phyloP scores from a whole-genome alignment of 1,140 invertebrate species.

The Drosophila serrata region DNA sequence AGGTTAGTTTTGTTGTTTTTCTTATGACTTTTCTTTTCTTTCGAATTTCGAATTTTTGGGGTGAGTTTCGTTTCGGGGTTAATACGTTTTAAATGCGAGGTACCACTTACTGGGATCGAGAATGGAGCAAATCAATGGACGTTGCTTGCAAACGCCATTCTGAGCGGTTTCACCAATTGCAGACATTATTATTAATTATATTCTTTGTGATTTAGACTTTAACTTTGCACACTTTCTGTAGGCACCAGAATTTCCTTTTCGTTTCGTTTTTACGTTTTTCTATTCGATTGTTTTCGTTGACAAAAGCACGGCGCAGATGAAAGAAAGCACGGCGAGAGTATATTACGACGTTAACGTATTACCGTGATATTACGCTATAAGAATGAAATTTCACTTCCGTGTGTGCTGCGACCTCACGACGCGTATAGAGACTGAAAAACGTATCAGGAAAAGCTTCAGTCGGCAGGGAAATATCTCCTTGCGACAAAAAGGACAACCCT shows the following conservation, averaged over 20 bases:
- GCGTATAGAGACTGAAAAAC: slow-evolving; percentile 75
- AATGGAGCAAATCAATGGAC: slow-evolving; percentile 82
- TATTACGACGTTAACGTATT: slow-evolving; percentile 48
- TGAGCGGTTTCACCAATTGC: slow-evolving; percentile 71
- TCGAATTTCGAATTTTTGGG: slow-evolving; percentile 20
- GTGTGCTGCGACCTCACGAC: slow-evolving; percentile 61
- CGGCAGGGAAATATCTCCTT: slow-evolving; percentile 13
- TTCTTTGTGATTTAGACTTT: slow-evolving; percentile 8
- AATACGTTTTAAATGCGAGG: slow-evolving; percentile 29
- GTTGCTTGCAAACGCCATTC: slow-evolving; percentile 81
- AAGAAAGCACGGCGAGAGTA: slow-evolving; percentile 30
- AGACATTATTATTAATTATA: slow-evolving; percentile 56
- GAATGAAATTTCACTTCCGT: slow-evolving; percentile 55
- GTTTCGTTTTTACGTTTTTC: slow-evolving; percentile 29
- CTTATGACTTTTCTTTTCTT: slow-evolving; percentile 1
- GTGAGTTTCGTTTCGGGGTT: slow-evolving; percentile 45
- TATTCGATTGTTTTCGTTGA: slow-evolving; percentile 43
- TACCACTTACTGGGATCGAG: slow-evolving; percentile 84
- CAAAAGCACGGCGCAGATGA: slow-evolving; percentile 51
- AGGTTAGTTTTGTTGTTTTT: slow-evolving; percentile 71
- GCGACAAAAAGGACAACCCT: slow-evolving; percentile 58
- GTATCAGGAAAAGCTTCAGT: slow-evolving; percentile 55
- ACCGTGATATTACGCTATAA: slow-evolving; percentile 47
- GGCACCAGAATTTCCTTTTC: slow-evolving; percentile 28
- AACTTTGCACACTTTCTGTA: slow-evolving; percentile 21